Percentiles rank a stretch among this genome's conserved stretches.
Conservation (phyloP, 1,140 invertebrate genomes). For the Trichomalopsis sarcophagae region DNA sequence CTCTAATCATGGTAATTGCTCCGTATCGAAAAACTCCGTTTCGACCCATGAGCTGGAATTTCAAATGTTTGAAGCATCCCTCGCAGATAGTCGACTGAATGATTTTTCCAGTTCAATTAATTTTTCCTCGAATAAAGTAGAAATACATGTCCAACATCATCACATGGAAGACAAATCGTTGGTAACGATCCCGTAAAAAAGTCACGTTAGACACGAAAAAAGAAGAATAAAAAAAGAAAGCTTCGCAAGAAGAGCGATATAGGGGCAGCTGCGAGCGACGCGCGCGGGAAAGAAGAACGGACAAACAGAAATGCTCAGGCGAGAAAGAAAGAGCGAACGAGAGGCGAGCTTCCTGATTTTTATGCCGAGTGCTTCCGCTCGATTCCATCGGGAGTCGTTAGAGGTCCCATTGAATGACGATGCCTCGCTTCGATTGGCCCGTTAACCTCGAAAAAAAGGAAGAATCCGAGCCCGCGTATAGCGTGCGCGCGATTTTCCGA, state of each 20-base stretch:
- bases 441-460: conserved; percentile 31
- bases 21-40: too few relatives aligned
- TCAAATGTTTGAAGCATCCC: too few relatives aligned
- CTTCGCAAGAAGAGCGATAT: neutral
- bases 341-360: conserved; percentile 23
- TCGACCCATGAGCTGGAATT: too few relatives aligned
- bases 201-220: neutral
- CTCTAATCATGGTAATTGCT: too few relatives aligned
- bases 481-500: neutral
- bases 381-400: conserved; percentile 30
- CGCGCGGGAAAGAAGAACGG: neutral
- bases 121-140: neutral
- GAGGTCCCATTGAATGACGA: conserved; percentile 25
- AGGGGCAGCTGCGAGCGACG: neutral
- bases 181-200: neutral
- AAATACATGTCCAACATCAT: neutral
- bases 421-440: conserved; percentile 11
- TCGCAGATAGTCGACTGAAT: too few relatives aligned
- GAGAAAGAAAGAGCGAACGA: neutral
- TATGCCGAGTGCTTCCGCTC: conserved; percentile 28
- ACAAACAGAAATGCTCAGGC: neutral
- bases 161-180: neutral
- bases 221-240: neutral
- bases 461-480: too few relatives aligned
- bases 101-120: neutral